Conservation (phyloP, 2,113 vertebrate species). For the Pardalotus punctatus region DNA sequence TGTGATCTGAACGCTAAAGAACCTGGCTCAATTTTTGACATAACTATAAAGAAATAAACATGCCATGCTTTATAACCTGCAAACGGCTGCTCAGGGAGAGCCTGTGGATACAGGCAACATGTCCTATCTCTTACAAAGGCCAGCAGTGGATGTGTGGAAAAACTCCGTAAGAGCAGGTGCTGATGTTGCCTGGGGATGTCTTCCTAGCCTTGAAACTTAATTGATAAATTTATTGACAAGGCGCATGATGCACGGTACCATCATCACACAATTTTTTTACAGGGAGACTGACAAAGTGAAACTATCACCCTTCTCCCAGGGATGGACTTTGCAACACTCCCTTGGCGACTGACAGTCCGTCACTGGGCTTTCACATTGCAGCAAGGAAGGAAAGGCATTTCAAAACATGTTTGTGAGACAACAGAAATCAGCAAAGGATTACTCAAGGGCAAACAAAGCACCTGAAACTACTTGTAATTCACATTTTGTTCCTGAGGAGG, state of each 20-base stretch:
- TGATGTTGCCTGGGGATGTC: background rate
- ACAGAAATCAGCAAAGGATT: slow-evolving; percentile 11
- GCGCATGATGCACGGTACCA: background rate
- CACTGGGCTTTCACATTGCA: background rate
- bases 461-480: slow-evolving; percentile 41
- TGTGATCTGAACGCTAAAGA: background rate
- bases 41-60: background rate
- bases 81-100: background rate
- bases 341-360: rapidly evolving
- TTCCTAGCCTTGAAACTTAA: background rate
- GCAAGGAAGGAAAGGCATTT: background rate
- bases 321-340: background rate
- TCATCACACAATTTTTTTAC: background rate
- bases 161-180: background rate
- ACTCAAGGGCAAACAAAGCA: slow-evolving; percentile 15
- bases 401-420: slow-evolving; percentile 13
- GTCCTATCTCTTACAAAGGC: background rate
- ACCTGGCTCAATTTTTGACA: background rate
- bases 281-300: background rate
- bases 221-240: background rate
- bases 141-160: background rate
- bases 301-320: background rate
- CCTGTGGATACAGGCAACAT: background rate
- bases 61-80: background rate
- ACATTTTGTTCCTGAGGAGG: slow-evolving; percentile 29